Base-by-base conservation (phyloP, 2,888 invertebrate species). In the Apomyelois bistriatella region DNA sequence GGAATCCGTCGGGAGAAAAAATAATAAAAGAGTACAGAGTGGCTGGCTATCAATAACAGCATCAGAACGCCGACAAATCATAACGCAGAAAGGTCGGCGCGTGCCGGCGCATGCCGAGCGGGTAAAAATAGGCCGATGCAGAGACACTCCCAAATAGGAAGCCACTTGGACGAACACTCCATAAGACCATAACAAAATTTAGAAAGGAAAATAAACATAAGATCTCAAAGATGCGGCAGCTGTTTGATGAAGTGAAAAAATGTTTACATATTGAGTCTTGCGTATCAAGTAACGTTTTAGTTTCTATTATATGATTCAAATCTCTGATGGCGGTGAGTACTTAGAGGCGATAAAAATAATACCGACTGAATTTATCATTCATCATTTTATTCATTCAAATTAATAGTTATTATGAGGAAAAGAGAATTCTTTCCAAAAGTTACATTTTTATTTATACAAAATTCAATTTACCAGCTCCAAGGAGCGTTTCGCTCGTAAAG, bases 91-190 rank as follows among this genome's bases (percentile, higher is more conserved):
- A 80, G 76, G 78, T 75, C 75, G 69, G 68, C 74, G 76, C 83
- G 87, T 85, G 85, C 77, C 80, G 74, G 60, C 74, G 82, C 84
- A 82, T 82, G 70, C 75, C 72, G 65, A 64, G 65, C 64, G 61
- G 69, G 61, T 82, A 85, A 82, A 88, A 86, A 88, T 88, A 88
- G 79, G 68, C 68, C 66, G 67, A 54, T 62, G 69, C 70, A 67
- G 76, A 81, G 84, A 83, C 83, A 82, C 78, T 81, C 80, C 82
- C 79, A 65, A 83, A 82, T 82, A 81, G 85, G 22, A 81, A 83
- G 74, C 70, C 69, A 72, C 74, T 77, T 66, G 72, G 70, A 70
- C 61, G 68, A 56, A 46, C 56, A 70, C 58, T 47, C 22, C 22
- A 28, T 53, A 66, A 59, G 64, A 64, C 57, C 65, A 60, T 56